These are phyloP conservation scores for Galendromus occidentalis DNA, from an alignment of 1,140 invertebrate species.

Conservation along the genomic window DNA sequence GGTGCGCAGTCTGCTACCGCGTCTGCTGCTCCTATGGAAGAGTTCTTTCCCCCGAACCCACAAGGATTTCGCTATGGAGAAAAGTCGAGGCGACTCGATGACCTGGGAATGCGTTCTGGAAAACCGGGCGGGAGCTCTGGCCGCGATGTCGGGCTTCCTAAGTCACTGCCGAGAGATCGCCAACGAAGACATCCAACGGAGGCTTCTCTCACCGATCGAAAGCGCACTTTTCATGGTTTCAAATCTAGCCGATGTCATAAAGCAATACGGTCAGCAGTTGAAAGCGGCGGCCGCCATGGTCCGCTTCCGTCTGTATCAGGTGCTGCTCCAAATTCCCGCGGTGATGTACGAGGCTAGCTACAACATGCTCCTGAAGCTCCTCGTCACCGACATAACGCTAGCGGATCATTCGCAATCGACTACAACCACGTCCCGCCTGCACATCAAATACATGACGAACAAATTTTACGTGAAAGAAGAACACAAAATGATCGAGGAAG, in stretches of 20 bases:
- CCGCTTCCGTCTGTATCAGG: conserved; percentile 70
- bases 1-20: conserved; percentile 62
- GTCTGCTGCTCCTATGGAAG: conserved; percentile 86
- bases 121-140: conserved; percentile 80
- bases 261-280: conserved; percentile 74
- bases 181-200: conserved; percentile 68
- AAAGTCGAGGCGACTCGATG: conserved; percentile 87
- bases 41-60: conserved; percentile 89
- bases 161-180: conserved; percentile 70
- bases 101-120: conserved; percentile 95
- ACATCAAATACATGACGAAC: conserved; percentile 42
- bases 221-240: conserved; percentile 79
- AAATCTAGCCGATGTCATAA: conserved; percentile 61
- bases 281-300: conserved; percentile 85
- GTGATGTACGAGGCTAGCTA: conserved; percentile 69
- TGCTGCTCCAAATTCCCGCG: conserved; percentile 56
- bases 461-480: conserved; percentile 31
- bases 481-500: conserved; percentile 81
- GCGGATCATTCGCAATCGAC: conserved; percentile 74
- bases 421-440: conserved; percentile 70
- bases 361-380: conserved; percentile 61
- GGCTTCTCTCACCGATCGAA: conserved; percentile 73
- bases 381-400: conserved; percentile 92
- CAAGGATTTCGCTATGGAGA: conserved; percentile 90
- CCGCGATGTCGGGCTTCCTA: conserved; percentile 81